Evolutionary conservation across 1,140 invertebrate genomes (phyloP).

Genomic region (Cotesia glomerata): DNA sequence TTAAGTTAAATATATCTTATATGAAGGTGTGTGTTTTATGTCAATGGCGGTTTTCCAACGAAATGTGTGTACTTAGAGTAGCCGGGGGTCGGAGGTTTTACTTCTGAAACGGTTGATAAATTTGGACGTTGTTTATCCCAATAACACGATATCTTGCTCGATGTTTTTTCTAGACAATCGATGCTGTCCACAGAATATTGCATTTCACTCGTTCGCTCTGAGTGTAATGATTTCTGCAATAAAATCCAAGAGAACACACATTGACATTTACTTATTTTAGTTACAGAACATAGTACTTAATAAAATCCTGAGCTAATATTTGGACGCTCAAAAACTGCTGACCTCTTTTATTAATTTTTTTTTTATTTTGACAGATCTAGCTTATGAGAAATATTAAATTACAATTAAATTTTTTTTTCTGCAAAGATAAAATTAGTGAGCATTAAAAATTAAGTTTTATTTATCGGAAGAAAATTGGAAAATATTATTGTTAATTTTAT

Average conservation of each 20-base stretch:
- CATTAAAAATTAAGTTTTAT: too few species aligned
- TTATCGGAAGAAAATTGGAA: too few species aligned
- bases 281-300: too few species aligned
- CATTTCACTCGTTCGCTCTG: constrained; percentile 73
- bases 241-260: constrained; percentile 16
- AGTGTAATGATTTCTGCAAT: constrained; percentile 70
- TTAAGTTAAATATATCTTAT: background rate
- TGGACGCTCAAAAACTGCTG: too few species aligned
- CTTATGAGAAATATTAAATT: too few species aligned
- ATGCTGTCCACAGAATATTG: constrained; percentile 71
- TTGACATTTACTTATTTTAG: constrained; percentile 23
- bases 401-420: too few species aligned
- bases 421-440: too few species aligned
- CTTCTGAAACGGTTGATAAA: constrained; percentile 48
- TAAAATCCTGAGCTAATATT: too few species aligned
- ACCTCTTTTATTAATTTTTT: too few species aligned
- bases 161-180: constrained; percentile 42
- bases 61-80: constrained; percentile 50
- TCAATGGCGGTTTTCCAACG: constrained; percentile 48
- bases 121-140: constrained; percentile 41
- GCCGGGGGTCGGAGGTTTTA: constrained; percentile 34
- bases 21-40: constrained; percentile 31
- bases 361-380: too few species aligned
- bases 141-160: constrained; percentile 36
- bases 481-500: too few species aligned